Conservation (phyloP, 2,113 vertebrate species). For the Gallinago paraguaiae region DNA sequence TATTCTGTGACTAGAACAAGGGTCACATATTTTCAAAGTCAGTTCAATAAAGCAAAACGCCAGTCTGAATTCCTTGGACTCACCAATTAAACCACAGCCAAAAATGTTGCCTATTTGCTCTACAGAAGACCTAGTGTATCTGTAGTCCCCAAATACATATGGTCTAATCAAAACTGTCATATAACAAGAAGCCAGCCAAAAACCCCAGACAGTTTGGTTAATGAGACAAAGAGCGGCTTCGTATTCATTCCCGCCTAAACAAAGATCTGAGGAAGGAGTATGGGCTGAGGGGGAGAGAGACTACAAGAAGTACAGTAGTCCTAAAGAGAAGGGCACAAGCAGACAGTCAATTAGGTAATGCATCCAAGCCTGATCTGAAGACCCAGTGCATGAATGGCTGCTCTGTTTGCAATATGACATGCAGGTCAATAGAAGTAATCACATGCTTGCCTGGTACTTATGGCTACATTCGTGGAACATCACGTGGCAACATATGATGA, state of each 20-base stretch:
- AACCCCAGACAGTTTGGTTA: conserved; percentile 44
- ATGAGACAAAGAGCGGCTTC: conserved; percentile 39
- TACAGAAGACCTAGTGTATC: conserved; percentile 8
- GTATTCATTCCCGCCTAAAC: not conserved
- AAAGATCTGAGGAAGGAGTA: conserved; percentile 26
- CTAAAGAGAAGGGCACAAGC: conserved; percentile 25
- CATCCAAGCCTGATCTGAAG: conserved; percentile 25
- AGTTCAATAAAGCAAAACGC: not conserved
- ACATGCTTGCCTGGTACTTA: conserved; percentile 12
- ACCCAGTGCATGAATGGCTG: conserved; percentile 31
- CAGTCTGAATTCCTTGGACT: not conserved
- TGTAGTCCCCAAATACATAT: not conserved
- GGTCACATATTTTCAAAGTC: conserved; percentile 1
- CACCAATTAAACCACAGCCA: not conserved
- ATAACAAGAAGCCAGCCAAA: conserved; percentile 33
- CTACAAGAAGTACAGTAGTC: not conserved
- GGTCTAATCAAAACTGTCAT: conserved; percentile 35
- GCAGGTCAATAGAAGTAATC: conserved; percentile 33
- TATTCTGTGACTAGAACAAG: not conserved
- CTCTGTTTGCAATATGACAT: conserved; percentile 26
- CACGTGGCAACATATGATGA: not conserved
- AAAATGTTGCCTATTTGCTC: not conserved
- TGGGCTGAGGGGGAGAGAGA: not conserved
- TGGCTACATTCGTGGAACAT: rapidly evolving
- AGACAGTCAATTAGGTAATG: conserved; percentile 32